Conservation (phyloP, 2,888 invertebrate genomes). For the Rutpela maculata region DNA sequence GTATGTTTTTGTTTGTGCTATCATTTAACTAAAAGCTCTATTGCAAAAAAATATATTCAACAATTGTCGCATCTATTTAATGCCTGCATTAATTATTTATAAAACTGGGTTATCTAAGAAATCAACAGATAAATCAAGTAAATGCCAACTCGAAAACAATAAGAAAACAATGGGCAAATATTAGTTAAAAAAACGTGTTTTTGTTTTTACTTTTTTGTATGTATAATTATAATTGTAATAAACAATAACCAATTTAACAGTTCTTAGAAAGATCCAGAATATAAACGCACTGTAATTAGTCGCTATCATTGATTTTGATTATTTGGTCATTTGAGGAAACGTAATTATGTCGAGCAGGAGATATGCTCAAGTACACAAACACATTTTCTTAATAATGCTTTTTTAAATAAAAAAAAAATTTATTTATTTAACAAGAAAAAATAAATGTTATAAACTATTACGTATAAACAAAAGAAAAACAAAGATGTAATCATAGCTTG, state of each 20-base stretch:
- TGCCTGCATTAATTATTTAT: not conserved
- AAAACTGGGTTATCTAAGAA: not conserved
- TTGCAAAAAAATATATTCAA: not conserved
- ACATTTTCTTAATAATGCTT: too few relatives aligned
- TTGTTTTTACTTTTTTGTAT: not conserved
- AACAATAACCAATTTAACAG: not conserved
- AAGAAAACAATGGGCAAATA: not conserved
- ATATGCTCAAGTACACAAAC: too few relatives aligned
- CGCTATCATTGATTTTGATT: not conserved
- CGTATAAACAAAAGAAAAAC: too few relatives aligned
- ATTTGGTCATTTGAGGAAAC: too few relatives aligned
- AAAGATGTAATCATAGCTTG: too few relatives aligned
- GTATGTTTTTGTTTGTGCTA: not conserved
- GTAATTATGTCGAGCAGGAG: too few relatives aligned
- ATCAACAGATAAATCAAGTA: not conserved
- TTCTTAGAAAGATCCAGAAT: not conserved
- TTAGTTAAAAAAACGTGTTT: not conserved
- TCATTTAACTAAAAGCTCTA: not conserved
- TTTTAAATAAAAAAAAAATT: too few relatives aligned
- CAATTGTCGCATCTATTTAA: not conserved
- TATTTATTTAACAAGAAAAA: too few relatives aligned
- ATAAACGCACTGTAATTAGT: not conserved
- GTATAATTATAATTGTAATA: not conserved
- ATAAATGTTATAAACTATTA: too few relatives aligned
- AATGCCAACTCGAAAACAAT: not conserved